Conservation (phyloP, 2,888 invertebrate species). For the Mimachlamys varia region DNA sequence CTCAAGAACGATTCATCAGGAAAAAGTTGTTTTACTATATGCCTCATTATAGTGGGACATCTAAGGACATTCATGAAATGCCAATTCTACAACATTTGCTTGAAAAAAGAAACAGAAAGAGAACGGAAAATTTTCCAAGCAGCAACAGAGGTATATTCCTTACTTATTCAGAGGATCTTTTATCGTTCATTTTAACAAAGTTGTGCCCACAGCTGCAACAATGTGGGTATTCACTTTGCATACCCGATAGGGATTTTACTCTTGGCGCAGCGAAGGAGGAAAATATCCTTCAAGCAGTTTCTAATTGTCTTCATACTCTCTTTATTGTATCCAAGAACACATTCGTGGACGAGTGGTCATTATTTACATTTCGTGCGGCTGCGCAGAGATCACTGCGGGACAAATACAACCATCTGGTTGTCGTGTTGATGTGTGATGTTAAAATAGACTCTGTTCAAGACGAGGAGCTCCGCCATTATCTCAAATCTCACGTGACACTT, state of each 20-base stretch:
- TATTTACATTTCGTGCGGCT: constrained; percentile 54
- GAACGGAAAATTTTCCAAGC: background rate
- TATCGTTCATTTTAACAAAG: constrained; percentile 46
- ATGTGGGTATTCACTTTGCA: constrained; percentile 50
- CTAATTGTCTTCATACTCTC: constrained; percentile 49
- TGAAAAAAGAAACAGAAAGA: background rate
- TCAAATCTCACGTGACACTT: constrained; percentile 58
- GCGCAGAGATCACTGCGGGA: constrained; percentile 55
- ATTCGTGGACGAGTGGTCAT: constrained; percentile 55
- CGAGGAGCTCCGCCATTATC: constrained; percentile 57
- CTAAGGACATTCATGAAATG: background rate
- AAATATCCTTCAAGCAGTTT: constrained; percentile 55
- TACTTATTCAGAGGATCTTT: constrained; percentile 54
- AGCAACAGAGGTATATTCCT: constrained; percentile 51
- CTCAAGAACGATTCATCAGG: background rate
- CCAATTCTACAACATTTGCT: background rate
- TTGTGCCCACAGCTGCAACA: constrained; percentile 50
- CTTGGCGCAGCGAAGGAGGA: constrained; percentile 57
- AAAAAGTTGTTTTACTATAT: background rate
- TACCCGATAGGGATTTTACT: constrained; percentile 58
- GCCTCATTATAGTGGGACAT: background rate
- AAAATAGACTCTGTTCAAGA: constrained; percentile 39
- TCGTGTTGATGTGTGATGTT: constrained; percentile 46
- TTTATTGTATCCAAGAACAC: constrained; percentile 51
- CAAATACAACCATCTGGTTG: constrained; percentile 55